Evolutionary conservation across 2,888 invertebrate genomes (phyloP), one percentile per base, ranked within the genome.

Genomic region (Halocaridina rubra): DNA sequence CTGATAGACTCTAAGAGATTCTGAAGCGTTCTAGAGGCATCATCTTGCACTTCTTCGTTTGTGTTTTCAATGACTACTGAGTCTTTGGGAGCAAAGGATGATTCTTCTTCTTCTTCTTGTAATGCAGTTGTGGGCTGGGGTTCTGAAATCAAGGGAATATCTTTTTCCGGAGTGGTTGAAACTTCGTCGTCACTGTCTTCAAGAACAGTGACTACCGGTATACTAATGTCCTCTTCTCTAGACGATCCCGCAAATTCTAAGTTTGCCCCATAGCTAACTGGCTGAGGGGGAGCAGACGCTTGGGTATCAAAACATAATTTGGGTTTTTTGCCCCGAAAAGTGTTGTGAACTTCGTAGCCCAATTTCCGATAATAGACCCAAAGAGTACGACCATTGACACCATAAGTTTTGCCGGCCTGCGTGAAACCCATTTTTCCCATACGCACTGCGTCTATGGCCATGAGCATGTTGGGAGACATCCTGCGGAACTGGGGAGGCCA

Each of bases 371-470:
- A 87, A 71, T 87, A 87, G 7, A 87, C 87, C 87, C 87, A 87
- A 7, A 87, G 57, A 3, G 87, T 87, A 8, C 87, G 64, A 19
- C 87, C 87, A 53, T 87, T 87, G 10, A 87, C 87, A 19, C 81
- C 78, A 46, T 79, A 87, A n/a, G 87, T 85, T 64, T 84, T 85
- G n/a, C 87, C 87, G 39, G 87, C 87, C 39, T 87, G 87, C 4
- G 87, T 87, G 79, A 87, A 87, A 3, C 87, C 87, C 87, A 87
- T 87, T 39, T 87, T 87, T 13, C 87, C 87, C 10, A 85, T 64
- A 16, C 87, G 72, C 16, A 87, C 87, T 19, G 87, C 87, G 16
- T 87, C 87, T 19, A 87, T 87, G n/a, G 87, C 87, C 81, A 87
- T 79, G 33, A 87, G 81, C 87, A 87, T 87, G 46, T 87, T 87